Evolutionary conservation across 2,888 invertebrate genomes (phyloP), one percentile per base, ranked within the genome.

Genomic region (Sussaba pulchella): DNA sequence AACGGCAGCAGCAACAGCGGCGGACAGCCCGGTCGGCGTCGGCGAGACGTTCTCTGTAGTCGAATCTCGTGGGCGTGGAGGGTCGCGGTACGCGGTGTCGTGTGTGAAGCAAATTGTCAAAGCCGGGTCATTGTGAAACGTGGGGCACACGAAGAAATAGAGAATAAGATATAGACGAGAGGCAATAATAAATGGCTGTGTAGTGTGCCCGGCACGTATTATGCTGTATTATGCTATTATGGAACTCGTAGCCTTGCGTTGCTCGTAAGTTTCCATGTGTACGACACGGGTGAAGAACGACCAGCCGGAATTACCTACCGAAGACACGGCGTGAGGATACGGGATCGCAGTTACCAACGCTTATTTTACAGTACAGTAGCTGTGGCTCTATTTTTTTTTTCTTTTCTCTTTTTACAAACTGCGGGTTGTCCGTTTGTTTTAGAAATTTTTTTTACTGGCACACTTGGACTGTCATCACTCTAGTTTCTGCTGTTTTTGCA

Each of bases 91-190:
- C 88, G 86, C 89, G 89, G 87, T 88, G 85, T 88, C 88, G 90
- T 89, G 90, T 91, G 89, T 90, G 85, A 89, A 90, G 88, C 84
- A 89, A 89, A 90, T 91, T 91, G 90, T 91, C 91, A 91, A 91
- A 90, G 90, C 87, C 83, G 19, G 82, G 86, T n/a, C 85, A 90
- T 91, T 90, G 91, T 90, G 82, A 83, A 80, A 78, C 74, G 70
- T 50, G 80, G 54, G 80, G 82, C 43, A 69, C 26, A n/a, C 31
- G 26, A 17, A 64, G 17, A 54, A 21, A 63, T 24, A 61, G 63
- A 31, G 36, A 9, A 52, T 61, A 45, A 50, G 75, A 76, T 70
- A 86, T n/a, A n/a, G n/a, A n/a, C n/a, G 84, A 84, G 83, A 85
- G 85, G 85, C 82, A 85, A 87, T 88, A 90, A 90, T 88, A 90